phyloP scores from a whole-genome alignment of 2,797 vertebrate species.

The Philypnodon macrostomus region DNA sequence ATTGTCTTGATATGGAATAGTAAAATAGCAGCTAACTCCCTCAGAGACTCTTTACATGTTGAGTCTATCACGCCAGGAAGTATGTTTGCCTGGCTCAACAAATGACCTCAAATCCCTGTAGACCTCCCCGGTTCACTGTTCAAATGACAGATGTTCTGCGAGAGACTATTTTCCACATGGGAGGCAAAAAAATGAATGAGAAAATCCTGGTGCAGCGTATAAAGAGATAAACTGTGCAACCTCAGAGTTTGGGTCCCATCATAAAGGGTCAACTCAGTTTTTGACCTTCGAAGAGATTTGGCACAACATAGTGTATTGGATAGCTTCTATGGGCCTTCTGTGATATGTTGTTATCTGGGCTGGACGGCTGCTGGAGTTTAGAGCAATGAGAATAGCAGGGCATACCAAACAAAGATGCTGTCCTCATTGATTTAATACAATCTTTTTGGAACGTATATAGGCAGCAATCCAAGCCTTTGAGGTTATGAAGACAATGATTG shows the following conservation, averaged over 20 bases:
- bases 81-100: constrained; percentile 1
- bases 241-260: constrained; percentile 36
- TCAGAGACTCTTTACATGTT: constrained; percentile 10
- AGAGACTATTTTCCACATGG: constrained; percentile 20
- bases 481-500: too few species aligned
- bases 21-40: too few species aligned
- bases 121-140: not conserved
- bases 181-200: constrained; percentile 7
- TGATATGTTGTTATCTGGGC: constrained; percentile 28
- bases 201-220: constrained; percentile 18
- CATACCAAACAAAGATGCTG: constrained; percentile 1
- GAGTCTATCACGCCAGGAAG: constrained; percentile 9
- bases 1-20: too few species aligned
- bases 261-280: constrained; percentile 37
- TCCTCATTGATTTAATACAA: not conserved
- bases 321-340: constrained; percentile 33
- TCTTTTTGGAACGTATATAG: not conserved
- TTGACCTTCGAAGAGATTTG: constrained; percentile 61
- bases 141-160: constrained; percentile 7
- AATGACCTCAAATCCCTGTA: constrained; percentile 12
- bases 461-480: too few species aligned
- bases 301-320: constrained; percentile 45
- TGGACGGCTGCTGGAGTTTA: constrained; percentile 23
- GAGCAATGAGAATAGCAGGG: constrained; percentile 31
- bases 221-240: constrained; percentile 30